phyloP scores from a whole-genome alignment of 2,113 vertebrate species.

The Anhinga rufa region DNA sequence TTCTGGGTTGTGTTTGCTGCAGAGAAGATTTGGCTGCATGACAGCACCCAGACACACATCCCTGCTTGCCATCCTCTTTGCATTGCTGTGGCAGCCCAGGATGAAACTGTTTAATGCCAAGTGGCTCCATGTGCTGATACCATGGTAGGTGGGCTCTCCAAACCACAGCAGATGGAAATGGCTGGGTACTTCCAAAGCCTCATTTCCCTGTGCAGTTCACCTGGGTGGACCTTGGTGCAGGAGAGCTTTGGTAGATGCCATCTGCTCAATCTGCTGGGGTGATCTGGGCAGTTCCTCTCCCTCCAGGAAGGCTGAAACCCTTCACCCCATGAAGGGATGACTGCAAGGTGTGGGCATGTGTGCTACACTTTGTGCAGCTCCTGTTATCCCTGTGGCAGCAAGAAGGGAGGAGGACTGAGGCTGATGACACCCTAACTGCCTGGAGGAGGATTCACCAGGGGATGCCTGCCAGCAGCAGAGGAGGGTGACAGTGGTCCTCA shows the following conservation, averaged over 20 bases:
- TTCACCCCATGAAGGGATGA: background rate
- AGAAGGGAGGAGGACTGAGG: background rate
- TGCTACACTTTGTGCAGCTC: background rate
- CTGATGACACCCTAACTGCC: background rate
- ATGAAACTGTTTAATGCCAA: background rate
- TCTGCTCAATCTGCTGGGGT: background rate
- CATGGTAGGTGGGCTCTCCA: background rate
- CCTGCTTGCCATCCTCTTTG: background rate
- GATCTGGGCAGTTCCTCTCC: background rate
- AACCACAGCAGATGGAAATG: fast-evolving
- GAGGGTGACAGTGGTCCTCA: background rate
- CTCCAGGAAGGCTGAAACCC: background rate
- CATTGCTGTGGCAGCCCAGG: background rate
- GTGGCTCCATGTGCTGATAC: background rate
- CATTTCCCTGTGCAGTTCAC: background rate
- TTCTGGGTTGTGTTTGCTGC: background rate
- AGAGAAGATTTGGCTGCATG: background rate
- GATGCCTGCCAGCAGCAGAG: background rate
- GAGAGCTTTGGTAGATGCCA: background rate
- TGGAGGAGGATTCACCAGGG: background rate
- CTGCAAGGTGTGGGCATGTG: fast-evolving
- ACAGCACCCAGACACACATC: background rate
- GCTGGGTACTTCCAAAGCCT: background rate
- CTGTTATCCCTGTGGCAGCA: fast-evolving
- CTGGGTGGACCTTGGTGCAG: background rate